Percentiles rank a stretch among this genome's conserved stretches.
Conservation (phyloP, 2,797 vertebrate genomes). For the Acrossocheilus wenchowensis region DNA sequence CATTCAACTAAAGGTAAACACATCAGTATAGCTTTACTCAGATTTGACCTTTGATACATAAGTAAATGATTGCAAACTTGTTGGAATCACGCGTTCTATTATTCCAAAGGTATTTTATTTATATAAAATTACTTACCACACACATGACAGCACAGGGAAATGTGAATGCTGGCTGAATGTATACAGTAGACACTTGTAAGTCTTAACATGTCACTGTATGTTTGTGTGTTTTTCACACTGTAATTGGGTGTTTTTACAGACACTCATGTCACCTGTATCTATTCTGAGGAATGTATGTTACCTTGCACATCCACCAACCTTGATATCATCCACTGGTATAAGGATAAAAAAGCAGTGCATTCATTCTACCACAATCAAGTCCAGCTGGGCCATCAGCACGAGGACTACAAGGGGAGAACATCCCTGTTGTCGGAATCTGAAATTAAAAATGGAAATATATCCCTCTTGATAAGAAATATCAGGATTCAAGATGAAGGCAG, state of each 20-base stretch:
- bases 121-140: neutral
- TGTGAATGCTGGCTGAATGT: neutral
- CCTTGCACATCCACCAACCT: slow-evolving; percentile 50
- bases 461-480: slow-evolving; percentile 71
- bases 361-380: slow-evolving; percentile 66
- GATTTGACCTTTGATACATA: neutral
- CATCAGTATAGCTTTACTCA: neutral
- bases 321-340: slow-evolving; percentile 65
- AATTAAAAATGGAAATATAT: slow-evolving; percentile 75
- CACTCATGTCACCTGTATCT: slow-evolving; percentile 42
- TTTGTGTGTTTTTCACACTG: neutral
- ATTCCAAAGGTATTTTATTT: neutral
- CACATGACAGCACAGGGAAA: neutral
- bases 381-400: slow-evolving; percentile 63
- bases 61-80: neutral
- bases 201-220: neutral
- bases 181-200: neutral
- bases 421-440: slow-evolving; percentile 65
- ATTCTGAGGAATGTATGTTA: slow-evolving; percentile 53
- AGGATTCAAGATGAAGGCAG: slow-evolving; percentile 64
- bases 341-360: slow-evolving; percentile 53
- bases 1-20: neutral
- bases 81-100: neutral
- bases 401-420: slow-evolving; percentile 69
- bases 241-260: slow-evolving; percentile 42